Base-by-base conservation (phyloP, 2,888 invertebrate genomes). In the Scaptomyza cyrtandrae region DNA sequence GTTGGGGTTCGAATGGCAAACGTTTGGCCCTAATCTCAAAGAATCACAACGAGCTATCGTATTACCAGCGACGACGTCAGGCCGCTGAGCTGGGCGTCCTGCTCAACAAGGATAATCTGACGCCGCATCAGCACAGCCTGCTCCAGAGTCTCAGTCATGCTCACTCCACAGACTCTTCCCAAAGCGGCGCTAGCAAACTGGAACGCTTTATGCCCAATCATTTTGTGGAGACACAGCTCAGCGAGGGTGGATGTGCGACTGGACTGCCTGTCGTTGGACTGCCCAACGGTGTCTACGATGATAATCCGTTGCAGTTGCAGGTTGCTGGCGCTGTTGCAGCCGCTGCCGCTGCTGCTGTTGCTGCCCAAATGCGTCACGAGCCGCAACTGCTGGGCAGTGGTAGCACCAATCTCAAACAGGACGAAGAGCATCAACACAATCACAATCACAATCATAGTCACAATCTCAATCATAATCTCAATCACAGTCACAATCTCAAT, bases 1-100 rank as follows among this genome's bases (percentile, higher is more conserved):
- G 91, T 63, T 92, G 92, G 92, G 92, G 92, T 45, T 90, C 90
- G 9, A 92, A 90, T 73, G 90, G 91, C 14, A 91, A 91, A 48
- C 88, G 91, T 0, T 66, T 92, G 50, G 89, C 91, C 3, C 70
- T 92, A 19, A 89, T 90, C 43, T 79, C 89, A 0, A 92, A 92
- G 65, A 91, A 89, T 59, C 90, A 90, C 76, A 91, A 91, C 43
- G 92, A 92, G 61, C 62, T 92, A 5, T 91, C 91, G 3, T 92
- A 92, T 61, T 92, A 92, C 54, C 92, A 92, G 63, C 82, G 92
- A 0, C 77, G 92, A 4, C 70, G 91, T 5, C 92, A 92, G 62
- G 90, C 90, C 0, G 91, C 90, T 46, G 91, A 91, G 27, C 69
- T 91, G 45, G 88, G 91, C 6, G 88, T 91, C 6, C 75, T 91